Evolutionary conservation across 2,888 invertebrate species (phyloP), one percentile per base, ranked within the genome.

Genomic region (Scaptomyza flava): DNA sequence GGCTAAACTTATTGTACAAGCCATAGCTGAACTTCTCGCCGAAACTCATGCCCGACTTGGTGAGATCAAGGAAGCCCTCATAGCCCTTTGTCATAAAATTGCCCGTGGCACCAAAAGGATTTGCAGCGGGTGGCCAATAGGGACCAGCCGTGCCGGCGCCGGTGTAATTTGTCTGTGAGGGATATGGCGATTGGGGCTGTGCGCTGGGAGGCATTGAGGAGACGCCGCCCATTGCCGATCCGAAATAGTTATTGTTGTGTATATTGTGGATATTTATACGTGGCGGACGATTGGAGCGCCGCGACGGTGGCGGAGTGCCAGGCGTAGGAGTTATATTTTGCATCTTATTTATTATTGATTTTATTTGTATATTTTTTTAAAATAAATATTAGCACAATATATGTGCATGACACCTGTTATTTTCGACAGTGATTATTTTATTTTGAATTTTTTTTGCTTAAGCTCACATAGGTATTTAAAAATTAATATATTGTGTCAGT

Each of bases 11-110:
- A 73, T 95, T 95, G 90, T 96, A 96, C 69, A 96, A 92, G 94
- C 96, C 96, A 81, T 95, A 96, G 0, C 96, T 96, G 66, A 94
- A 94, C 90, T 96, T 96, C 91, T 97, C 97, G 66, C 97, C 97
- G 38, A 95, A 94, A 91, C 96, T 96, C 73, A 97, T 92, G 27
- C 97, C 97, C 60, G 95, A 95, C 87, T 96, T 96, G 0, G 96
- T 96, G 89, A 96, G 95, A 90, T 96, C 95, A 83, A 95, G 95
- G 80, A 96, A 94, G 0, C 95, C 96, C 79, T 95, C 95, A 79
- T 96, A 96, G 87, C 96, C 96, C 77, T 95, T 95, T 87, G 96
- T 95, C 93, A 96, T 95, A 81, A 96, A 96, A 74, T 95, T 95
- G 0, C 96, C 95, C 1, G 41, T 41, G 0, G 95, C 95, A 72